These are phyloP conservation scores for Eupeodes latifasciatus DNA, from an alignment of 2,888 invertebrate species.

Conservation along the genomic window DNA sequence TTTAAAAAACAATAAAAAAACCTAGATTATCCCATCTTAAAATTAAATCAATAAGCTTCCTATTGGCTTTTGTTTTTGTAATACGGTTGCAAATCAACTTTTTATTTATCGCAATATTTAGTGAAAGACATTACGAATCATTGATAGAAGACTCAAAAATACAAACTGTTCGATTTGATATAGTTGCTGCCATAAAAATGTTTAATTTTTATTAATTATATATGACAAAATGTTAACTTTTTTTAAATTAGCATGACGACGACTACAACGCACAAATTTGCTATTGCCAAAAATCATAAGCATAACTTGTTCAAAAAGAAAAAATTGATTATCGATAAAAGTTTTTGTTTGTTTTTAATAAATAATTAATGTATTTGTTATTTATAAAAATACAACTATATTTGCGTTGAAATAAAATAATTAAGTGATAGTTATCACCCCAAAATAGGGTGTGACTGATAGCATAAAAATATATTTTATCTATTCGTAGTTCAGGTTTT, in stretches of 20 bases:
- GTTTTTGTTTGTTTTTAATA: conserved; percentile 10
- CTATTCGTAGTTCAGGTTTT: neutral
- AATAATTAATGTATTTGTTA: conserved; percentile 5
- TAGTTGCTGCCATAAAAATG: conserved; percentile 37
- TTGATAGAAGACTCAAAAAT: conserved; percentile 6
- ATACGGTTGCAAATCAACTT: neutral
- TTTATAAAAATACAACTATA: neutral
- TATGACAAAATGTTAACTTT: neutral
- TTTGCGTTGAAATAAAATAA: conserved; percentile 7
- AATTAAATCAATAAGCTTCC: neutral
- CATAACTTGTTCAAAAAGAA: neutral
- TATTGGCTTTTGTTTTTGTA: neutral
- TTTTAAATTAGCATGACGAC: neutral
- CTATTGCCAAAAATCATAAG: neutral
- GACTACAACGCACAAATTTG: neutral
- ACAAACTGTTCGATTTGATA: conserved; percentile 41
- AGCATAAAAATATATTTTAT: neutral
- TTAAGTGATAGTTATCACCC: neutral
- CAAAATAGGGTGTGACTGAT: conserved; percentile 11
- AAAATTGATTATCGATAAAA: conserved; percentile 1
- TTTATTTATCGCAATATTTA: neutral
- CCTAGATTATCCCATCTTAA: neutral
- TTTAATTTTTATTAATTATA: conserved; percentile 16
- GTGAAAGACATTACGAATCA: too few species aligned
- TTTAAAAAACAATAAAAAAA: too few species aligned